These are phyloP conservation scores for Corythoichthys haematopterus DNA, from an alignment of 2,113 vertebrate species.

Conservation along the genomic window DNA sequence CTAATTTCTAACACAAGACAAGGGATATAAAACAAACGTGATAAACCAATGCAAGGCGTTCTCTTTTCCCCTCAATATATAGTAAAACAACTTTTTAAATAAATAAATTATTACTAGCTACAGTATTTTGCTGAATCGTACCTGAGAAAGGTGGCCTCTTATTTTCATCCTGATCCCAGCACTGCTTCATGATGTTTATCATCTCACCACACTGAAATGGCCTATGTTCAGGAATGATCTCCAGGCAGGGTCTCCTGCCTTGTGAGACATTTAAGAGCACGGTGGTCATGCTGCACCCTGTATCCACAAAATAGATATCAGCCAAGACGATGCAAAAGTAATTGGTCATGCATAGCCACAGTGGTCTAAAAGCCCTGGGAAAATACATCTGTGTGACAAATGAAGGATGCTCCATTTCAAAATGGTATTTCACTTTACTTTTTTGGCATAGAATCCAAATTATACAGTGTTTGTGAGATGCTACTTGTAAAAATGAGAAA, in stretches of 20 bases:
- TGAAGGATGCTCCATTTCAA: background rate
- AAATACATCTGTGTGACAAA: background rate
- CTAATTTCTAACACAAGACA: too few species aligned
- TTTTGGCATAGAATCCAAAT: background rate
- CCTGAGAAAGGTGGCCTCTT: constrained; percentile 73
- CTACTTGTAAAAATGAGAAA: background rate
- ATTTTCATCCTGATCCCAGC: constrained; percentile 77
- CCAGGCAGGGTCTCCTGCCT: constrained; percentile 73
- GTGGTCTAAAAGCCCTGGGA: background rate
- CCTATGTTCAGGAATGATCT: constrained; percentile 65
- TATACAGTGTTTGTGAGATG: background rate
- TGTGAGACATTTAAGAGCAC: constrained; percentile 74
- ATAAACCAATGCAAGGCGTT: too few species aligned
- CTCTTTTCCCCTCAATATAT: too few species aligned
- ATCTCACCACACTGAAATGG: constrained; percentile 76
- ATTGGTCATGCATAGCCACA: constrained; percentile 1
- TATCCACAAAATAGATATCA: constrained; percentile 5
- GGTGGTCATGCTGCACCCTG: constrained; percentile 78
- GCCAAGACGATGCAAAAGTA: background rate
- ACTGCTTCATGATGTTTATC: constrained; percentile 77
- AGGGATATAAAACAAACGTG: too few species aligned
- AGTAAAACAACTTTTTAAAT: too few species aligned
- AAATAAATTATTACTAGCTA: too few species aligned
- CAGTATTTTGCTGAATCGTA: constrained; percentile 8
- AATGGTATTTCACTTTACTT: background rate